These are phyloP conservation scores for Columba livia DNA, from an alignment of 2,113 vertebrate genomes.

Conservation along the genomic window DNA sequence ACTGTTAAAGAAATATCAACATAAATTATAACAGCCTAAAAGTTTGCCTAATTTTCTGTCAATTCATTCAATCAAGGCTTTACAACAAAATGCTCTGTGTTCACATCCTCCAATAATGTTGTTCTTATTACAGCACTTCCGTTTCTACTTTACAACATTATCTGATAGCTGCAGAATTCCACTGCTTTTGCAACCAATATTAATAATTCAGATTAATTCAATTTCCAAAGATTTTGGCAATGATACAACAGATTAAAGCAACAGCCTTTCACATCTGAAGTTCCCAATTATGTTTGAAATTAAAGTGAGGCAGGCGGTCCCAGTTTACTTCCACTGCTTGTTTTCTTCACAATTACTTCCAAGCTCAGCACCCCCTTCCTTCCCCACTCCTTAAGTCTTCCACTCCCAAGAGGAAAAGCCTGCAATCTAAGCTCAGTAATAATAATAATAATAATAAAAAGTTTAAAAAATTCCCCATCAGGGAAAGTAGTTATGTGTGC, in stretches of 20 bases:
- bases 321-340: constrained; percentile 11
- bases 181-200: background rate
- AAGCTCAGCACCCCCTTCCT: background rate
- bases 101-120: background rate
- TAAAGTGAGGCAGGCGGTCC: background rate
- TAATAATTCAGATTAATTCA: background rate
- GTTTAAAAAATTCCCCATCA: background rate
- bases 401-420: background rate
- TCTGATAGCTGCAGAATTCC: background rate
- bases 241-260: constrained; percentile 7
- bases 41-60: background rate
- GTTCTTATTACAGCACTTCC: background rate
- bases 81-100: background rate
- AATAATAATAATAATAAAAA: background rate
- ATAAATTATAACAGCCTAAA: background rate
- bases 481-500: background rate
- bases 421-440: background rate
- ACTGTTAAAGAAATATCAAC: background rate
- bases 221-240: constrained; percentile 35
- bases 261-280: constrained; percentile 6
- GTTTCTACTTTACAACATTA: background rate
- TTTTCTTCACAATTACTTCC: background rate
- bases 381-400: background rate
- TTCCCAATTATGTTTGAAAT: constrained; percentile 1
- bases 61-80: background rate